Evolutionary conservation across 2,797 vertebrate species (phyloP).

Genomic region (Acipenser transmontanus): DNA sequence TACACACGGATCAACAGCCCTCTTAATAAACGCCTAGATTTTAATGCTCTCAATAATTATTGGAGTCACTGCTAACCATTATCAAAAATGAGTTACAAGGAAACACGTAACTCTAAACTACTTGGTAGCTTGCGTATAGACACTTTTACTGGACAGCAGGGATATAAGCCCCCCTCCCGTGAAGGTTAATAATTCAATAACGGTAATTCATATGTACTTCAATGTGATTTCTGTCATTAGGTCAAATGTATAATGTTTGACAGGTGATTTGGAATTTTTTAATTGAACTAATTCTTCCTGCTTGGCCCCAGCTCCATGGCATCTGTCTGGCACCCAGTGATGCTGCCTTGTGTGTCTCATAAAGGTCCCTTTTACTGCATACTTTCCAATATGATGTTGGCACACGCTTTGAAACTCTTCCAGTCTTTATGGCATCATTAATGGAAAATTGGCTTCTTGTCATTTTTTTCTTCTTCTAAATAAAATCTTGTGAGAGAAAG

Average conservation of each 20-base stretch:
- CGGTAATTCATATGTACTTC: no score
- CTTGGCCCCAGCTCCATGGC: neutral
- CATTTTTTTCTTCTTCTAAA: conserved; percentile 15
- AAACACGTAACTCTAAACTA: no score
- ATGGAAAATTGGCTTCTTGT: conserved; percentile 29
- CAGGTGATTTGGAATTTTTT: neutral
- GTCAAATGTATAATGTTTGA: no score
- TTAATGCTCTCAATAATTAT: no score
- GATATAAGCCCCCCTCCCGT: no score
- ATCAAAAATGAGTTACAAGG: no score
- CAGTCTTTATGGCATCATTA: conserved; percentile 15
- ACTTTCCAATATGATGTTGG: conserved; percentile 36
- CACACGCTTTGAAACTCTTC: conserved; percentile 37
- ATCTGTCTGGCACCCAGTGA: neutral
- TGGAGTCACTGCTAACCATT: no score
- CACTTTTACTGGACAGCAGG: no score
- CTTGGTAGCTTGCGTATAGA: no score
- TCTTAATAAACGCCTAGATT: no score
- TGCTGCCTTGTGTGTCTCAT: conserved; percentile 25
- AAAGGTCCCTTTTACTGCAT: conserved; percentile 34
- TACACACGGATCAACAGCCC: no score
- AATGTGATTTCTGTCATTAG: neutral
- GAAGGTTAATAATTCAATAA: no score
- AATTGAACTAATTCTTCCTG: neutral
- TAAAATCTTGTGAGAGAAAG: neutral